phyloP scores from a whole-genome alignment of 2,888 invertebrate genomes.

The Drosophila diplacantha region DNA sequence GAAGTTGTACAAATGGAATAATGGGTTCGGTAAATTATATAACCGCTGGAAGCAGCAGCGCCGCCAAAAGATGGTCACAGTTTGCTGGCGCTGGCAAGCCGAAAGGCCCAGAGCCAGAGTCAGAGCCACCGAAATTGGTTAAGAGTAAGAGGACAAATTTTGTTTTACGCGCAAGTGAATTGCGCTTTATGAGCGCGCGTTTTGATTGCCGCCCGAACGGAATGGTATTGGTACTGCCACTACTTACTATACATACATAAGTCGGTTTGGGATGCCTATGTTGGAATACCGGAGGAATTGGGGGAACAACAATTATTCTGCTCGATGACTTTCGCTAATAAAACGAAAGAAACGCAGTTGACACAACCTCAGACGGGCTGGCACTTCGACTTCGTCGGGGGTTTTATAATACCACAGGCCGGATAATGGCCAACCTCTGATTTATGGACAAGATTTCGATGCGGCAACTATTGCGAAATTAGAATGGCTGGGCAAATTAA shows the following conservation, averaged over 20 bases:
- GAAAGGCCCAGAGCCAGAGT: conserved; percentile 16
- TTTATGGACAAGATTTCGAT: conserved; percentile 25
- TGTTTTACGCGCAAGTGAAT: conserved; percentile 65
- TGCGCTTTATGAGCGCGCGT: conserved; percentile 60
- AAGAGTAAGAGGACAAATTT: conserved; percentile 49
- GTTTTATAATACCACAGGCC: conserved; percentile 56
- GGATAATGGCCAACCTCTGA: conserved; percentile 50
- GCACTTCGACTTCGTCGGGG: conserved; percentile 38
- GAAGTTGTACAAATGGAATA: conserved; percentile 59
- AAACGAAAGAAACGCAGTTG: conserved; percentile 48
- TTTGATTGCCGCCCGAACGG: conserved; percentile 49
- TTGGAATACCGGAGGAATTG: conserved; percentile 19
- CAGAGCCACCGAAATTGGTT: conserved; percentile 22
- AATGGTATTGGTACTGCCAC: conserved; percentile 15
- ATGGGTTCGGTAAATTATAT: conserved; percentile 61
- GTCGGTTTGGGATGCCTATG: neutral
- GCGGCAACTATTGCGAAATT: conserved; percentile 34
- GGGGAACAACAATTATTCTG: conserved; percentile 72
- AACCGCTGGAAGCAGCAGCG: conserved; percentile 36
- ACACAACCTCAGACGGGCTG: conserved; percentile 23
- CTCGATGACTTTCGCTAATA: conserved; percentile 75
- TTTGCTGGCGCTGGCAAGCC: conserved; percentile 53
- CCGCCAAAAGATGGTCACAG: conserved; percentile 54
- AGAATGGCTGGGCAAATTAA: conserved; percentile 35
- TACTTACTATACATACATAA: neutral